These are phyloP conservation scores for Luffia ferchaultella DNA, from an alignment of 2,888 invertebrate species.

Conservation along the genomic window DNA sequence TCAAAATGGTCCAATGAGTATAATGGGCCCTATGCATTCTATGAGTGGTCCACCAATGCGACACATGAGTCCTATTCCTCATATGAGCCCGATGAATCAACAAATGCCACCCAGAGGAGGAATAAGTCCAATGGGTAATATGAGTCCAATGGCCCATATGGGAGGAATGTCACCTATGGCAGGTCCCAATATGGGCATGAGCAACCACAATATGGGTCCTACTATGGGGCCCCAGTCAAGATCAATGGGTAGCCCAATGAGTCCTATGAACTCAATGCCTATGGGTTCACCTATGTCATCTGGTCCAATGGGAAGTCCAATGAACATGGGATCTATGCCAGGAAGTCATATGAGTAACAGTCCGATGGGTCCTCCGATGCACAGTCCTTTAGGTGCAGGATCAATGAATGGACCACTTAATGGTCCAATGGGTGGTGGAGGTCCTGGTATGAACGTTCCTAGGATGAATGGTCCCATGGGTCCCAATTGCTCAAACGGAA, in stretches of 20 bases:
- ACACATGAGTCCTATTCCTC: constrained; percentile 70
- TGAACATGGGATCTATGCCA: constrained; percentile 72
- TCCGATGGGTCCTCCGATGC: constrained; percentile 80
- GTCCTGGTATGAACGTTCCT: constrained; percentile 64
- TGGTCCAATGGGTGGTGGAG: constrained; percentile 69
- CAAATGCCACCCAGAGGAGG: constrained; percentile 71
- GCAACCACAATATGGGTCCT: constrained; percentile 69
- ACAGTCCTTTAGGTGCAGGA: constrained; percentile 70
- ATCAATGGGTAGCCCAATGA: constrained; percentile 78
- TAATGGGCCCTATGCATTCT: constrained; percentile 69
- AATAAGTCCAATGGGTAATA: constrained; percentile 74
- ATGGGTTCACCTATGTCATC: constrained; percentile 76
- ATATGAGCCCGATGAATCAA: constrained; percentile 70
- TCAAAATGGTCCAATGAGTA: constrained; percentile 73
- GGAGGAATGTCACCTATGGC: constrained; percentile 76
- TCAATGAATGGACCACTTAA: constrained; percentile 66
- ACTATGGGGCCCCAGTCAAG: constrained; percentile 64
- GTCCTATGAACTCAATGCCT: constrained; percentile 76
- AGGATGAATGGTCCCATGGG: constrained; percentile 66
- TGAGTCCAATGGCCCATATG: constrained; percentile 76
- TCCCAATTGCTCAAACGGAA: constrained; percentile 63
- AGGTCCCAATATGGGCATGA: constrained; percentile 73
- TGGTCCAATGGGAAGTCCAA: constrained; percentile 77
- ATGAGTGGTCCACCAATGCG: constrained; percentile 72
- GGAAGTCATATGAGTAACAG: constrained; percentile 73